Evolutionary conservation across 2,888 invertebrate species (phyloP), one percentile per base, ranked within the genome.

Genomic region (Iselma pallidipennis): DNA sequence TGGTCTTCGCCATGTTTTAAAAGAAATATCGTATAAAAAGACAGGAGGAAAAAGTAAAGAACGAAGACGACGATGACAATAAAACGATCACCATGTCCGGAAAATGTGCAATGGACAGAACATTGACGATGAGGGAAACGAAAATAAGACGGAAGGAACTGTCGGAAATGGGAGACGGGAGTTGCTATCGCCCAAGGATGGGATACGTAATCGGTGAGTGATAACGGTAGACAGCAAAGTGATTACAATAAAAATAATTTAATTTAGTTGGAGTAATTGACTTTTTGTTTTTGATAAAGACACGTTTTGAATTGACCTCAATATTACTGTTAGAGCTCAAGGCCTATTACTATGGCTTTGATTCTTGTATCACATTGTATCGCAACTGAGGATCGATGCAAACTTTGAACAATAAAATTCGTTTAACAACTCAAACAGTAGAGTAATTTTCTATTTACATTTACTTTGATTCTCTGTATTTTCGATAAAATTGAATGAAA

Each of bases 401-500:
- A 50, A 45, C 12, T 31, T 54, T 49, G 45, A 57, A 61, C 61
- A 55, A 55, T 55, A 48, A 16, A 29, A 55, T 29, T 48, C 56
- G 56, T 37, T 52, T 51, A 63, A 49, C 55, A 60, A 57, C 53
- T 66, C 60, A 56, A 53, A 57, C 48, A 58, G 16, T 53, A 57
- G 55, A 42, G 10, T 51, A 61, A 61, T 59, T 59, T 59, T 58
- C 28, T 45, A 56, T 60, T 55, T 48, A 64, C n/a, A n/a, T n/a
- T n/a, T n/a, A n/a, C n/a, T n/a, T n/a, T n/a, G n/a, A 66, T 37
- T 59, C 49, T 58, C 49, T 58, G 49, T 61, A 60, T 61, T 59
- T 57, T 57, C 54, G 51, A 52, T 54, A 23, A 60, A 59, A 65
- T 63, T 67, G 65, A 61, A 57, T 59, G 61, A 59, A 57, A 16